phyloP scores from a whole-genome alignment of 1,140 invertebrate species.

The Drosophila subpulchrella region DNA sequence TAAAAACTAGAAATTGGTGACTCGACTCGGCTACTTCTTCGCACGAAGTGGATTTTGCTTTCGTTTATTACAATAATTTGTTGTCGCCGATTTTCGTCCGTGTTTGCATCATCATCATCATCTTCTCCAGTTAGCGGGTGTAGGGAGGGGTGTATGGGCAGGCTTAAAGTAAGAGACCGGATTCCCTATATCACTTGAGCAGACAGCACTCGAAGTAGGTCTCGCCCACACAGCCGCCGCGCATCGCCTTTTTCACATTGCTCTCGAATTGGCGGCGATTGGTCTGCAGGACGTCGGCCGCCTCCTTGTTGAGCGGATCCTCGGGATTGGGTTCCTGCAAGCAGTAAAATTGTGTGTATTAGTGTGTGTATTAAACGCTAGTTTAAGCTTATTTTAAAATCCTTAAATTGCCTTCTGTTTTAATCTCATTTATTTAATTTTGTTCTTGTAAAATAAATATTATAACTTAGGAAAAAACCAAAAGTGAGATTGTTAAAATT shows the following conservation, averaged over 20 bases:
- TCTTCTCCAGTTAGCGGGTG: constrained; percentile 17
- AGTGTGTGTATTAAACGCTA: too few species aligned
- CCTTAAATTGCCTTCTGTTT: neutral
- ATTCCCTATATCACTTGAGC: constrained; percentile 92
- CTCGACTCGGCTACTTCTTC: constrained; percentile 50
- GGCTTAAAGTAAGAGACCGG: constrained; percentile 81
- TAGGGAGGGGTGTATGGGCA: constrained; percentile 30
- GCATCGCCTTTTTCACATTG: constrained; percentile 98
- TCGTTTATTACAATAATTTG: constrained; percentile 77
- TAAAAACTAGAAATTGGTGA: constrained; percentile 61
- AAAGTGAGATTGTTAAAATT: too few species aligned
- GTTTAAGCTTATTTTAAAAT: neutral
- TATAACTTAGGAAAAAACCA: too few species aligned
- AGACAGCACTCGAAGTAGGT: constrained; percentile 98
- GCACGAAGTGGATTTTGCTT: constrained; percentile 49
- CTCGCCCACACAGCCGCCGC: constrained; percentile 96
- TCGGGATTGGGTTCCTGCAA: constrained; percentile 98
- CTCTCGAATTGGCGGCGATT: constrained; percentile 97
- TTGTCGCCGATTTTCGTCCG: constrained; percentile 40
- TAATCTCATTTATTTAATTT: too few species aligned
- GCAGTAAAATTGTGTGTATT: neutral
- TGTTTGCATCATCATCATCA: constrained; percentile 34
- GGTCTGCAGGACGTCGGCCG: constrained; percentile 98
- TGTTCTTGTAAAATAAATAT: too few species aligned
- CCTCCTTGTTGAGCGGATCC: constrained; percentile 99